Evolutionary conservation across 2,113 vertebrate species (phyloP).

Genomic region (Rhabdomys dilectus): DNA sequence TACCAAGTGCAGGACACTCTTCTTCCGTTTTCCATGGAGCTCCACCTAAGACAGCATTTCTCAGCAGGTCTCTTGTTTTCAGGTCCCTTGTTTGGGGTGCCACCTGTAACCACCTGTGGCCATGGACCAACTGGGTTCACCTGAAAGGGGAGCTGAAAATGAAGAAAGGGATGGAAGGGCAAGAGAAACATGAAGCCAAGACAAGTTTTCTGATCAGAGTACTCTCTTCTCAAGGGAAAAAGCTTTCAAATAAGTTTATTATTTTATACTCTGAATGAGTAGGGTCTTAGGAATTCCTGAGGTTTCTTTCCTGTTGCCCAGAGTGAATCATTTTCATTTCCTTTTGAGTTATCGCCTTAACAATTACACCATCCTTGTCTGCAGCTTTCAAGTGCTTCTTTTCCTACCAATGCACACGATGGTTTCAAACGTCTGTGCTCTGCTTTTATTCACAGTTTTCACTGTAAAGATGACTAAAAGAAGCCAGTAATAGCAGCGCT

Average conservation of each 20-base stretch:
- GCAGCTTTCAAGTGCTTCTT: neutral
- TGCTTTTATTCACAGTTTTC: neutral
- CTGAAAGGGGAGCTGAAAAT: too few relatives aligned
- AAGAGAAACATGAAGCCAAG: too few relatives aligned
- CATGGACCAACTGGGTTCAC: too few relatives aligned
- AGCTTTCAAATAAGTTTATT: neutral
- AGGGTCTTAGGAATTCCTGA: neutral
- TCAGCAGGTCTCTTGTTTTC: too few relatives aligned
- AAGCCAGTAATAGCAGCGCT: neutral
- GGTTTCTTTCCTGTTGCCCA: neutral
- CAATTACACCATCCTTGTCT: neutral
- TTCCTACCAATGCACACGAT: too few relatives aligned
- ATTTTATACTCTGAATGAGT: neutral
- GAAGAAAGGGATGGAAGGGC: too few relatives aligned
- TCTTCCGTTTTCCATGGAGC: too few relatives aligned
- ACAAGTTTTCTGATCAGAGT: too few relatives aligned
- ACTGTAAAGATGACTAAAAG: neutral
- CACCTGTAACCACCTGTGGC: too few relatives aligned
- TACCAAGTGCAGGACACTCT: too few relatives aligned
- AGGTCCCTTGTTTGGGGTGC: too few relatives aligned
- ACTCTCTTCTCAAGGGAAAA: neutral
- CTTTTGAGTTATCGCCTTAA: neutral
- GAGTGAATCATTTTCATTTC: neutral
- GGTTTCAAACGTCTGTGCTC: neutral
- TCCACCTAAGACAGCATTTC: too few relatives aligned